Evolutionary conservation across 2,797 vertebrate species (phyloP).

Genomic region (Coccyzus lansbergi): DNA sequence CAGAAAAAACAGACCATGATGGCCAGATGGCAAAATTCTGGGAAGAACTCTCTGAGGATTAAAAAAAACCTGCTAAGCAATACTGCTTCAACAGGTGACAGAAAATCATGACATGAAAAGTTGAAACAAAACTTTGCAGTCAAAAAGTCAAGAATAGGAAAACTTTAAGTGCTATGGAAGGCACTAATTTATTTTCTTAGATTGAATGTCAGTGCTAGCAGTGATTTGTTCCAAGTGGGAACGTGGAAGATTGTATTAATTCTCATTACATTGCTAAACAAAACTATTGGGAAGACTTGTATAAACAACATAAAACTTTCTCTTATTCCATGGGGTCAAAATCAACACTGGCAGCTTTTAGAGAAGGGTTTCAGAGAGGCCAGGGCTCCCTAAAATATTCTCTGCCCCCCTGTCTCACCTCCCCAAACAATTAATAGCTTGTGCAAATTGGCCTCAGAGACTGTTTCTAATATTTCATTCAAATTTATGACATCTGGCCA

Average conservation of each 20-base stretch:
- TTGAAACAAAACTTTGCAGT: background rate
- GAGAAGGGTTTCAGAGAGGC: background rate
- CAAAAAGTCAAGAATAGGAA: background rate
- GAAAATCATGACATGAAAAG: background rate
- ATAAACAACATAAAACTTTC: background rate
- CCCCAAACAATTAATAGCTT: background rate
- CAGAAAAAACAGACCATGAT: constrained; percentile 15
- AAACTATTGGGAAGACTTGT: background rate
- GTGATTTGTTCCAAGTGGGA: background rate
- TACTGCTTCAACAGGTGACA: constrained; percentile 14
- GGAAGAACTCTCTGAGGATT: constrained; percentile 36
- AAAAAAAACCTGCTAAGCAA: background rate
- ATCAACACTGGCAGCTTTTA: background rate
- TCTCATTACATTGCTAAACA: background rate
- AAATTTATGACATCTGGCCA: background rate
- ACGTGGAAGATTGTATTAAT: background rate
- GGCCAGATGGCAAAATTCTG: constrained; percentile 52
- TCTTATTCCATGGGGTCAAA: background rate
- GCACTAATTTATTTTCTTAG: background rate
- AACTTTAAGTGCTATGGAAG: background rate
- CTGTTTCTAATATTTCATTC: background rate
- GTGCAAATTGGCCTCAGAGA: background rate
- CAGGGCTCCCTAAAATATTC: background rate
- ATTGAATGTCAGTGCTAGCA: background rate
- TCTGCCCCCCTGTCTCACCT: too few species aligned